Conservation (phyloP, 2,113 vertebrate genomes). For the Triplophysa dalaica region DNA sequence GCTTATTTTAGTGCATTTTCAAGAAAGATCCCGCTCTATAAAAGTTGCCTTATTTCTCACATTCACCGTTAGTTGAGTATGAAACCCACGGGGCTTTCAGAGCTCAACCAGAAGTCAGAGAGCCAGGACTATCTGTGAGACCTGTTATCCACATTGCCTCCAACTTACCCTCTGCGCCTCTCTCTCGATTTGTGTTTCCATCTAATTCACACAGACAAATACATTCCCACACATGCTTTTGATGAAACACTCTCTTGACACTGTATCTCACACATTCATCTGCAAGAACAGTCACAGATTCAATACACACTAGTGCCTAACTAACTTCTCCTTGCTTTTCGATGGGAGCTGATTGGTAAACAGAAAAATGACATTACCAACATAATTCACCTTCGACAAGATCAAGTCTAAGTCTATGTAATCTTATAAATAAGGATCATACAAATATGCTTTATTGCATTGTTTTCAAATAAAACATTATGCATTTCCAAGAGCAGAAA, state of each 20-base stretch:
- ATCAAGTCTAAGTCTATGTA: not conserved
- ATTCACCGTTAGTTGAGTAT: constrained; percentile 35
- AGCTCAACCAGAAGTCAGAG: constrained; percentile 23
- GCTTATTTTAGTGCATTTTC: constrained; percentile 36
- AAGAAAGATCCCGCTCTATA: constrained; percentile 43
- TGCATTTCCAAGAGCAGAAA: not conserved
- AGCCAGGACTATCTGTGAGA: constrained; percentile 24
- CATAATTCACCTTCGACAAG: not conserved
- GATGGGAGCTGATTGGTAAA: not conserved
- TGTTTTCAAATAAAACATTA: not conserved
- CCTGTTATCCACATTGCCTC: constrained; percentile 33
- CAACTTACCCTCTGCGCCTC: constrained; percentile 20
- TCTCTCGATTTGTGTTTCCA: not conserved
- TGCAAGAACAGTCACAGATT: constrained; percentile 23
- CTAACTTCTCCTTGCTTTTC: not conserved
- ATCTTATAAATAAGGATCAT: not conserved
- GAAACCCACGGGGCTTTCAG: constrained; percentile 38
- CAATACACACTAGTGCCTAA: constrained; percentile 14
- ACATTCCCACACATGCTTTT: not conserved
- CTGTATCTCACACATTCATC: constrained; percentile 41
- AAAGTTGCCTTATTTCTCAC: constrained; percentile 39
- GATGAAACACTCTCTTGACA: constrained; percentile 4
- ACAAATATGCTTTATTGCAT: not conserved
- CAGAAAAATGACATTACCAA: not conserved
- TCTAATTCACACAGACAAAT: constrained; percentile 35